Conservation (phyloP, 2,888 invertebrate genomes). For the Entomobrya proxima region DNA sequence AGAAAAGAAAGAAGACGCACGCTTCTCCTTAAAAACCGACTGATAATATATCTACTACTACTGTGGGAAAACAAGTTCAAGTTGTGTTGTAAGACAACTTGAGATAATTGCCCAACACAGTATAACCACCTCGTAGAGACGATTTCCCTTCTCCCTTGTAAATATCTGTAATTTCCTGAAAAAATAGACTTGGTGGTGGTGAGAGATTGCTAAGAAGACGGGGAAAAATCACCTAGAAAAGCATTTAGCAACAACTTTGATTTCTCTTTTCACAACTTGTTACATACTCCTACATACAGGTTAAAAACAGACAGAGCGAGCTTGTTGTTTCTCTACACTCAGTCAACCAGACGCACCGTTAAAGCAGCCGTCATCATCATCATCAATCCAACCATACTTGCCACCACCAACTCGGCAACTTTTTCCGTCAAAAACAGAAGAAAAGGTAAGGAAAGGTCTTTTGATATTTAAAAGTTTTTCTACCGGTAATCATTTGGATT, state of each 20-base stretch:
- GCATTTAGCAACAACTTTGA: conserved; percentile 63
- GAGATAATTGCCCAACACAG: conserved; percentile 63
- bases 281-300: not conserved
- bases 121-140: conserved; percentile 61
- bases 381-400: conserved; percentile 20
- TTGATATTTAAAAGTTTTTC: conserved; percentile 66
- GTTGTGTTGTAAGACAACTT: conserved; percentile 61
- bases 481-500: conserved; percentile 64
- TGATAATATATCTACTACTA: conserved; percentile 47
- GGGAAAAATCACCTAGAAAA: conserved; percentile 42
- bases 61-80: conserved; percentile 55
- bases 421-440: conserved; percentile 57
- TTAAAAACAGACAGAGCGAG: not conserved
- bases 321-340: too few relatives aligned
- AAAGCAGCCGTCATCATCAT: conserved; percentile 2
- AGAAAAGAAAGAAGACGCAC: conserved; percentile 21
- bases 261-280: conserved; percentile 53
- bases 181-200: conserved; percentile 43
- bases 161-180: conserved; percentile 58
- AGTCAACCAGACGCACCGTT: too few relatives aligned
- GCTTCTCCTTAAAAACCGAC: conserved; percentile 22
- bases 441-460: conserved; percentile 59
- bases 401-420: conserved; percentile 32
- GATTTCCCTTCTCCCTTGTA: conserved; percentile 57
- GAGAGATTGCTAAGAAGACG: conserved; percentile 18